These are phyloP conservation scores for Trachelus tabidus DNA, from an alignment of 2,888 invertebrate species.

Conservation along the genomic window DNA sequence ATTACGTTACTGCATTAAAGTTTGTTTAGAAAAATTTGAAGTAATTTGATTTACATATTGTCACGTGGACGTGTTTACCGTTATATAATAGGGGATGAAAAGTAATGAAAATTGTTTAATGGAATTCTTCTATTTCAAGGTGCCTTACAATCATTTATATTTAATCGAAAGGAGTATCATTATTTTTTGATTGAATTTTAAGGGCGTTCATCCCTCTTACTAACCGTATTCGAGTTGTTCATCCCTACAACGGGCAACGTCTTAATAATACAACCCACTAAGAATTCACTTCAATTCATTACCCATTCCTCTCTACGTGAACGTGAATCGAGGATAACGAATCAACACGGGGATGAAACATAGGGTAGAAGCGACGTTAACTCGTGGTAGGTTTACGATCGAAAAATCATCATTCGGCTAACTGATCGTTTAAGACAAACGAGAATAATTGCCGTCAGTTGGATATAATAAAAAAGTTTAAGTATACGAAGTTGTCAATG, in stretches of 20 bases:
- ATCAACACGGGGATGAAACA: constrained; percentile 25
- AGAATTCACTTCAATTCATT: constrained; percentile 58
- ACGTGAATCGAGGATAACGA: constrained; percentile 59
- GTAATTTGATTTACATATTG: not conserved
- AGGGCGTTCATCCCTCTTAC: constrained; percentile 4
- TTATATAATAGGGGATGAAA: not conserved
- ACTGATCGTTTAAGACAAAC: constrained; percentile 34
- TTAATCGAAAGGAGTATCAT: not conserved
- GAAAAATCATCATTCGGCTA: constrained; percentile 46
- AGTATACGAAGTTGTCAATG: not conserved
- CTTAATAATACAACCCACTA: constrained; percentile 58
- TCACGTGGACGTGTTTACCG: not conserved
- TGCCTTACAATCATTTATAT: not conserved
- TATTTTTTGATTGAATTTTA: not conserved
- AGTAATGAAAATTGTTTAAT: not conserved
- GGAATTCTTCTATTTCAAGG: not conserved
- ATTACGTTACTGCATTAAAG: not conserved
- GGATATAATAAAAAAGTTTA: not conserved
- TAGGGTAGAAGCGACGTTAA: not conserved
- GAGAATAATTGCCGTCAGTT: not conserved
- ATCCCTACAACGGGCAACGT: constrained; percentile 42
- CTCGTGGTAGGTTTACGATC: constrained; percentile 30
- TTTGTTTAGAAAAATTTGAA: not conserved
- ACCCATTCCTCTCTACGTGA: constrained; percentile 54
- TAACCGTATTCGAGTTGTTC: constrained; percentile 8